phyloP scores from a whole-genome alignment of 2,113 vertebrate genomes.

The Cinclus cinclus region DNA sequence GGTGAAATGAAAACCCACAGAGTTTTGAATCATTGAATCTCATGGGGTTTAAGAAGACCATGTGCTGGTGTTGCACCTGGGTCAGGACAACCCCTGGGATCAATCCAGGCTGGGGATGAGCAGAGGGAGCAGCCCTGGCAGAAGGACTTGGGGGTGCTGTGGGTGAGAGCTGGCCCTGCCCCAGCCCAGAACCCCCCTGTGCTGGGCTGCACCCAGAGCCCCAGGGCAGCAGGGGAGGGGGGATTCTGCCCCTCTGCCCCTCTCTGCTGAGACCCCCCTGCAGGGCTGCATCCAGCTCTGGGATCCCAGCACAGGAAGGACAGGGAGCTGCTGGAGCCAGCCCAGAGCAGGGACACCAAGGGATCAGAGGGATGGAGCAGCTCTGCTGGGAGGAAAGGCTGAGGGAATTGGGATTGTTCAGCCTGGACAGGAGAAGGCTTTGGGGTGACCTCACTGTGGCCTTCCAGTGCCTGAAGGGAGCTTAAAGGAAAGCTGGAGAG shows the following conservation, averaged over 20 bases:
- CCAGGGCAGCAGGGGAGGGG: too few relatives aligned
- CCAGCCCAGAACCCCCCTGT: too few relatives aligned
- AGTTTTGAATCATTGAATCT: background rate
- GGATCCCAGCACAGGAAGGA: too few relatives aligned
- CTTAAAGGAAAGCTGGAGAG: background rate
- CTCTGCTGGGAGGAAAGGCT: background rate
- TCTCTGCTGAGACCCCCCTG: too few relatives aligned
- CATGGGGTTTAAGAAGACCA: background rate
- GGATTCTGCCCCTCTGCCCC: too few relatives aligned
- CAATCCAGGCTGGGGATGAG: background rate
- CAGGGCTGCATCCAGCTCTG: too few relatives aligned
- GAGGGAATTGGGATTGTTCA: background rate
- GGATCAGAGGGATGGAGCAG: background rate
- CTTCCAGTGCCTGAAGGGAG: background rate
- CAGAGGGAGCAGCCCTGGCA: background rate
- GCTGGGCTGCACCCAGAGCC: too few relatives aligned
- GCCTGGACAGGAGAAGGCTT: background rate
- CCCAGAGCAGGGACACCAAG: too few relatives aligned
- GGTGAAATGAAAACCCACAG: background rate
- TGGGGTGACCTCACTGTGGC: background rate
- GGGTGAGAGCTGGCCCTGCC: background rate
- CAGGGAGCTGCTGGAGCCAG: too few relatives aligned
- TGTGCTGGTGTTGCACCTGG: background rate
- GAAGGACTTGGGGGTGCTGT: background rate
- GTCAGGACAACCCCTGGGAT: accelerated